phyloP scores from a whole-genome alignment of 2,888 invertebrate species.

The Linyphia triangularis region DNA sequence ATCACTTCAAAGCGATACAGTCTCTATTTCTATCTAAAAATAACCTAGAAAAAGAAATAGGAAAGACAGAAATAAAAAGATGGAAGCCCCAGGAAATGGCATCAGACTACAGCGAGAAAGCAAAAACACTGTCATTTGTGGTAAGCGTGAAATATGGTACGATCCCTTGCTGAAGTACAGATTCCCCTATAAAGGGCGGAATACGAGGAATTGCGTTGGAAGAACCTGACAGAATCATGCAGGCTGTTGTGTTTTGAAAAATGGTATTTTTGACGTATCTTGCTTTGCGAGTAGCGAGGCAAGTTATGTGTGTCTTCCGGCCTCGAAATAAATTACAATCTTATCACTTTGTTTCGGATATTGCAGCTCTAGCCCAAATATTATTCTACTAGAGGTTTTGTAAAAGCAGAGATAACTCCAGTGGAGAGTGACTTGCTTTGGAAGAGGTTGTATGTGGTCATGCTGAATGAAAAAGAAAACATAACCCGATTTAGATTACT shows the following conservation, averaged over 20 bases:
- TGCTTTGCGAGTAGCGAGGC: conserved; percentile 27
- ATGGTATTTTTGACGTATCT: conserved; percentile 36
- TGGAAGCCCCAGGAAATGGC: background rate
- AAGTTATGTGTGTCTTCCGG: conserved; percentile 16
- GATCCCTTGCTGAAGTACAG: background rate
- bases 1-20: background rate
- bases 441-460: background rate
- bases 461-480: too few relatives aligned
- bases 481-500: background rate
- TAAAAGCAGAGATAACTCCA: background rate
- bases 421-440: background rate
- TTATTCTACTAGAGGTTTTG: background rate
- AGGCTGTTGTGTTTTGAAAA: background rate
- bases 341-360: conserved; percentile 33
- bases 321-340: conserved; percentile 17
- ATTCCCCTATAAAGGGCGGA: background rate
- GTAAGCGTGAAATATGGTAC: conserved; percentile 33
- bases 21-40: background rate
- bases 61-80: background rate
- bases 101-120: background rate
- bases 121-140: conserved; percentile 31
- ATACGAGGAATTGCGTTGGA: background rate
- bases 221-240: conserved; percentile 1
- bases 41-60: background rate
- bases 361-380: background rate